Evolutionary conservation across 2,888 invertebrate species (phyloP), one percentile per base, ranked within the genome.

Genomic region (Formica aserva): DNA sequence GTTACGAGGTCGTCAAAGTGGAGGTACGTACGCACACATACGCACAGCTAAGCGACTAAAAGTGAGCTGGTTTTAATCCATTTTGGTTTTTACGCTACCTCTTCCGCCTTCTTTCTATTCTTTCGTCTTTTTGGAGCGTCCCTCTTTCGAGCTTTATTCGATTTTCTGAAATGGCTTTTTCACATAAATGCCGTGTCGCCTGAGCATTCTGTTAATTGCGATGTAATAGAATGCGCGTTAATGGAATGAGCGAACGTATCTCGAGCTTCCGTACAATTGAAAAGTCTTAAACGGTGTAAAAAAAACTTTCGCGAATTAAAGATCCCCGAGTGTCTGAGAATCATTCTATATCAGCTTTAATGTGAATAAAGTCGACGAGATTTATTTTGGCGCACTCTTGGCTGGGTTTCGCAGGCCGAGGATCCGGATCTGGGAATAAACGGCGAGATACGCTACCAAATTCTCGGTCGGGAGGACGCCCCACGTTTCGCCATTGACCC

Each of bases 401-500:
- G 62, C 62, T 45, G 15, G 80, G 48, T n/a, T 52, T 85, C 81
- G 29, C 92, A 97, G 96, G 98, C 98, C 0, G 95, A 95, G 63
- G 98, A 98, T 94, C 95, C 96, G 1, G 98, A 98, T 90, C 94
- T 95, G 1, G 98, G 98, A 0, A 91, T 97, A 22, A 98, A 98
- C 93, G 96, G 97, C 0, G 97, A 97, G 87, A 96, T 98, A 63
- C 96, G 97, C 1, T 98, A 98, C 93, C 97, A 97, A 91, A 96
- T 98, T 85, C 95, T 98, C 76, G 95, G 93, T 32, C 97, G 97
- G 88, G 97, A 97, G 80, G 97, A 97, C 57, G 96, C 97, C 0
- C 96, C 96, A 4, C 95, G 97, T 18, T 98, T 98, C 92, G 96
- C 97, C 76, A 97, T 98, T 87, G 98, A 98, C 94, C 96, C 97